Evolutionary conservation across 2,797 vertebrate species (phyloP).

Genomic region (Morus bassanus): DNA sequence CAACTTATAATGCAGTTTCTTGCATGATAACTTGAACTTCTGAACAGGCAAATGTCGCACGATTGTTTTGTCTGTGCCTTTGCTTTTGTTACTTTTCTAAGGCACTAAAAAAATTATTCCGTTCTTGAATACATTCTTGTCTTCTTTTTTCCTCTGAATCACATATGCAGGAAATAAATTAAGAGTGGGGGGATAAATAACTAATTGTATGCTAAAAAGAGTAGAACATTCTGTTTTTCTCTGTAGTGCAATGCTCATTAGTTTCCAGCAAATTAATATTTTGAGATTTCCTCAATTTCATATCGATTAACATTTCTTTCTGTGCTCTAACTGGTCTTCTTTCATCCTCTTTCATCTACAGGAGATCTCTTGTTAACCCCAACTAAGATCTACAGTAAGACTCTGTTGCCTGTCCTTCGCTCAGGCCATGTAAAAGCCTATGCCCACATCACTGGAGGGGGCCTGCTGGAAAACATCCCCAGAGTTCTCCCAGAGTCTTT

Average conservation of each 20-base stretch:
- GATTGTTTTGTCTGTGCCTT: background rate
- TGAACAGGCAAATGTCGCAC: background rate
- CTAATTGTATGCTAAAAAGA: background rate
- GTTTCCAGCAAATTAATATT: background rate
- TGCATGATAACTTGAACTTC: background rate
- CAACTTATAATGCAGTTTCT: background rate
- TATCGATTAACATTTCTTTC: background rate
- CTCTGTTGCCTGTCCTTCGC: conserved; percentile 85
- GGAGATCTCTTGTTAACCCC: conserved; percentile 90
- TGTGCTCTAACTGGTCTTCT: background rate
- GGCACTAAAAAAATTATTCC: background rate
- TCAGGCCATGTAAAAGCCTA: conserved; percentile 87
- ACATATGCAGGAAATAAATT: background rate
- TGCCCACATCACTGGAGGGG: conserved; percentile 96
- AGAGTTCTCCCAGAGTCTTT: conserved; percentile 85
- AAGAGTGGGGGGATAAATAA: background rate
- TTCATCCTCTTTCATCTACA: conserved; percentile 45
- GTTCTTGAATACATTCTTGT: background rate
- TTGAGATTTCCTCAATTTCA: background rate
- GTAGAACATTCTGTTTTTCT: background rate
- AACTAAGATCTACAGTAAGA: conserved; percentile 91
- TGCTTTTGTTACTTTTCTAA: background rate
- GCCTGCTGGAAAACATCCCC: conserved; percentile 94
- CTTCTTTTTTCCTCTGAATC: background rate
- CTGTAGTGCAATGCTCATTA: background rate